Evolutionary conservation across 2,888 invertebrate species (phyloP), one percentile per base, ranked within the genome.

Genomic region (Melolontha melolontha): DNA sequence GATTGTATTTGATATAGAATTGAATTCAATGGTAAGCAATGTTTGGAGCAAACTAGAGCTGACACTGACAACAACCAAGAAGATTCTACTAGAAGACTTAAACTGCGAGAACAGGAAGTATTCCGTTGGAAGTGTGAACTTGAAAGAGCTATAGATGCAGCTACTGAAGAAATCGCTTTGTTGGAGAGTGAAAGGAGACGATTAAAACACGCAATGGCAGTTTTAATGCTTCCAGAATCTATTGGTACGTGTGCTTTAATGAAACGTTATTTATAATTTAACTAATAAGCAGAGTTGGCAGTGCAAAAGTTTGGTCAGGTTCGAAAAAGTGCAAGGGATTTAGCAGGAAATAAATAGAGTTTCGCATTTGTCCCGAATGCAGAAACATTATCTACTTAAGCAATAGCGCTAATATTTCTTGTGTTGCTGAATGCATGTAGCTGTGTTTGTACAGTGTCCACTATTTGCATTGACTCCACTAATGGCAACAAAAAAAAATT

Each of bases 51-150:
- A 76, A 88, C 90, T 0, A 89, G 89, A 67, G 87, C 88, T 0
- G 86, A 87, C 59, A 86, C 91, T 1, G 90, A 91, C 74, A 90
- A 90, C 79, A 87, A 88, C 16, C 92, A 93, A 77, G 83, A 83
- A 49, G 90, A 91, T 72, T 91, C 89, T 69, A 90, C 89, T 0
- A 88, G 88, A 70, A 85, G 89, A 66, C 77, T 93, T 14, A 87
- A 87, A 63, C 88, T 87, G 71, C 88, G 93, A 57, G 88, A 90
- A 5, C 87, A 87, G 75, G 89, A 92, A 70, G 85, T 94, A 64
- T 89, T 89, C 75, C 87, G 90, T 74, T 93, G 92, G 92, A 93
- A 92, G 83, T 87, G 86, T 14, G 92, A 92, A 76, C 84, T 94
- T 17, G 92, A 92, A 77, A 86, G 87, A 66, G 88, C 91, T 8